Base-by-base conservation (phyloP, 2,888 invertebrate species). In the Ochlodes sylvanus region DNA sequence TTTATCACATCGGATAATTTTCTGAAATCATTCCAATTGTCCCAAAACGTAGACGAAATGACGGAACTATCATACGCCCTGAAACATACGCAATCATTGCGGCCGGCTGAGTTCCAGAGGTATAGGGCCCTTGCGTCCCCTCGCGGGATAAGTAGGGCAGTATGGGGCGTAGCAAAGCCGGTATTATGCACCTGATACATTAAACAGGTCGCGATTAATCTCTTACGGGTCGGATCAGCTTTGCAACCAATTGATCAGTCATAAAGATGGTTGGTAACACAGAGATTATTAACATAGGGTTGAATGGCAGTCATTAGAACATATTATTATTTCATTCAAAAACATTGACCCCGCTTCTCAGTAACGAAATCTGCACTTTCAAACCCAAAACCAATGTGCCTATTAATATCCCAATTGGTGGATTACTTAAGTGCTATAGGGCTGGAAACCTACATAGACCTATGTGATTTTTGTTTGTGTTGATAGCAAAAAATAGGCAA, bases 121-220 rank as follows among this genome's bases (percentile, higher is more conserved):
- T 70, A 44, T 62, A 62, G 70, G 69, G 70, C 66, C 64, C 71
- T 72, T 62, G 61, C 61, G 47, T 50, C 61, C 61, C 71, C 73
- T 71, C 70, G 62, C 34, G 41, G 14, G 69, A 68, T 73, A 73
- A 73, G 73, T 75, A 75, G 75, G 75, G 71, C 75, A 75, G 69
- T 64, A 68, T 69, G 68, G 73, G 72, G 68, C 68, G 72, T 69
- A 73, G 69, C 71, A 70, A 71, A 72, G 69, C 72, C 67, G 70
- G 70, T 38, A 73, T 72, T 73, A 72, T 70, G 68, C 66, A 58
- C 63, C 56, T 71, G 69, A 69, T 70, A 64, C 72, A 62, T 62
- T 71, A 69, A 70, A 72, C 69, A 62, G 68, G 64, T 58, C 41
- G 69, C 68, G 67, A 56, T 54, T 54, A 14, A 54, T 32, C 54